Evolutionary conservation across 1,140 invertebrate genomes (phyloP), one percentile per base, ranked within the genome.

Genomic region (Phocides pigmalion): DNA sequence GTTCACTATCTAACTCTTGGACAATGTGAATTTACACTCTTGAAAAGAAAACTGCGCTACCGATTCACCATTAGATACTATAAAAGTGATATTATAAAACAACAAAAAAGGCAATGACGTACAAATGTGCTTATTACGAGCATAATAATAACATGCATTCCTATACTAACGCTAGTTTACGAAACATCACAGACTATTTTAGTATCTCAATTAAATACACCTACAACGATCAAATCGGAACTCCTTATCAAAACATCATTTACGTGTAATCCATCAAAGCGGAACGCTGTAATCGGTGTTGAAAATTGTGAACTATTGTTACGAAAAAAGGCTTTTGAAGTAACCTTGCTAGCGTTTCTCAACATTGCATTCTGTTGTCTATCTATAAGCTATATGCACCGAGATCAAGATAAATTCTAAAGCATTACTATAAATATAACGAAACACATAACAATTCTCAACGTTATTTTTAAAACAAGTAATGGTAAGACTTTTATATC

Each of bases 231-330:
- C 19, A 63, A 53, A 58, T 66, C 64, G 56, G 56, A 56, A 56
- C 50, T 66, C 32, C 59, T 65, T 62, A 35, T 67, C 35, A 32
- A 15, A 62, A 63, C 62, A 72, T 73, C 66, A 46, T 65, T 76
- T 62, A 72, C 74, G 69, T 79, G 77, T 81, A 66, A 64, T 62
- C 68, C 73, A 82, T 75, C 73, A 74, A 76, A 74, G 56, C 79
- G 69, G 78, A 54, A 74, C 70, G 70, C 19, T 63, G 53, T 49
- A 54, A 62, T 54, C 54, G 65, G 61, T 78, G 71, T 74, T 73
- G 78, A 75, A 82, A 79, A 82, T 72, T 58, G 62, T 68, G 74
- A 76, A 69, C 74, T 68, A 72, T 64, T 73, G 74, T 76, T 75
- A 66, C 76, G 70, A 75, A 64, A 58, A 56, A 58, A 32, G 39